Percentiles rank a stretch among this genome's conserved stretches.
Evolutionary conservation across 2,888 invertebrate genomes (phyloP).

Genomic region (Pandemis cinnamomeana): DNA sequence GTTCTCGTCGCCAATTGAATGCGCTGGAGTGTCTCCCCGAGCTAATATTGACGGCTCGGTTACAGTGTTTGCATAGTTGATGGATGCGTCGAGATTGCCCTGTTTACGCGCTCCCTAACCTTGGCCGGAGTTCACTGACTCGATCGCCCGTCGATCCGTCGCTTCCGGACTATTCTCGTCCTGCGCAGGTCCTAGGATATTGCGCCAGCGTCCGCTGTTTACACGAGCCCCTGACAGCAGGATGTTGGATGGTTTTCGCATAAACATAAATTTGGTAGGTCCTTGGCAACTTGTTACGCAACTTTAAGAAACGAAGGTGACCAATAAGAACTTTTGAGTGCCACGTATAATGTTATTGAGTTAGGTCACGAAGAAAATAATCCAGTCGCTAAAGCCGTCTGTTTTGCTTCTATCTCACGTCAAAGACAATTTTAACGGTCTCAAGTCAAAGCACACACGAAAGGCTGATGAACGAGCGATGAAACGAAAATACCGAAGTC

Average conservation of each 20-base stretch:
- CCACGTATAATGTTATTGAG: slow-evolving; percentile 12
- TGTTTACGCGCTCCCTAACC: slow-evolving; percentile 72
- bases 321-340: neutral
- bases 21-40: slow-evolving; percentile 39
- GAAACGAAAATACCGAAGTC: slow-evolving; percentile 45
- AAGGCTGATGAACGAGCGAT: slow-evolving; percentile 43
- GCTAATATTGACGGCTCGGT: slow-evolving; percentile 70
- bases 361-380: slow-evolving; percentile 26
- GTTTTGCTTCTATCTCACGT: slow-evolving; percentile 29
- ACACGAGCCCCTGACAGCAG: slow-evolving; percentile 32
- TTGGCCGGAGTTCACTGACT: slow-evolving; percentile 75
- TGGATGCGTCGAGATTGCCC: slow-evolving; percentile 63
- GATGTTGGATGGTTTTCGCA: slow-evolving; percentile 16
- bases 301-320: neutral
- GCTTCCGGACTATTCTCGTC: slow-evolving; percentile 75
- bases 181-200: slow-evolving; percentile 66
- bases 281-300: neutral
- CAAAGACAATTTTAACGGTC: slow-evolving; percentile 20
- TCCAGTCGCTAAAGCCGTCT: slow-evolving; percentile 10
- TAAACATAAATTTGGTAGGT: neutral
- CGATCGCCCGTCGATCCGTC: slow-evolving; percentile 66
- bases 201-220: slow-evolving; percentile 60
- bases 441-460: slow-evolving; percentile 9
- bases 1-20: slow-evolving; percentile 41
- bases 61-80: slow-evolving; percentile 73